Conservation (phyloP, 2,797 vertebrate genomes). For the Sebastes goodei region DNA sequence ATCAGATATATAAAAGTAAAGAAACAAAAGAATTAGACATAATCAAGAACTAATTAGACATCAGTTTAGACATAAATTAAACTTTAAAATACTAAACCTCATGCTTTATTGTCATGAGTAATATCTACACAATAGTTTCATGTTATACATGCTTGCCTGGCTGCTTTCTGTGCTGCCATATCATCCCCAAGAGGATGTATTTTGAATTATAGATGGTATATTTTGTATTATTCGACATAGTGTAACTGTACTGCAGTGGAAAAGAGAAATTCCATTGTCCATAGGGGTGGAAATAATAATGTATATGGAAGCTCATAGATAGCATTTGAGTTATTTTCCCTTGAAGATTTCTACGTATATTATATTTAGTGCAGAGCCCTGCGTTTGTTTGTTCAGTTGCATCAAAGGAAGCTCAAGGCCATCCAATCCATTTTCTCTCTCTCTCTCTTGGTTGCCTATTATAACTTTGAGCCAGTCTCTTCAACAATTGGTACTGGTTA, state of each 20-base stretch:
- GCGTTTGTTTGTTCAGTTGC: background rate
- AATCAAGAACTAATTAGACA: background rate
- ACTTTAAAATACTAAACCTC: background rate
- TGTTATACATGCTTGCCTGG: background rate
- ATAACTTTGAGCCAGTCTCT: background rate
- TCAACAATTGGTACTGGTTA: background rate
- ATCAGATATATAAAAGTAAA: background rate
- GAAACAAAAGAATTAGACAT: background rate
- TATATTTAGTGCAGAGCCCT: background rate
- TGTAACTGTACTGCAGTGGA: background rate
- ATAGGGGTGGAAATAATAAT: background rate
- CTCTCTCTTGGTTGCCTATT: background rate
- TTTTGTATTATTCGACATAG: background rate
- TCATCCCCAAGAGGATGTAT: background rate
- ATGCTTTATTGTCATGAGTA: background rate
- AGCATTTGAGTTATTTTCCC: background rate
- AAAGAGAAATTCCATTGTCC: background rate
- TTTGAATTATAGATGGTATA: slow-evolving; percentile 9
- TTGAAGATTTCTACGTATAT: background rate
- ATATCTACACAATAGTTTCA: background rate
- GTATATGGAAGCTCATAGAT: background rate
- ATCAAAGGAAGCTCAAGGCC: background rate
- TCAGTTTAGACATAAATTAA: background rate
- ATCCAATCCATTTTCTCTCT: background rate
- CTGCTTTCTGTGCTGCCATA: background rate